Evolutionary conservation across 2,797 vertebrate genomes (phyloP).

Genomic region (Masticophis lateralis): DNA sequence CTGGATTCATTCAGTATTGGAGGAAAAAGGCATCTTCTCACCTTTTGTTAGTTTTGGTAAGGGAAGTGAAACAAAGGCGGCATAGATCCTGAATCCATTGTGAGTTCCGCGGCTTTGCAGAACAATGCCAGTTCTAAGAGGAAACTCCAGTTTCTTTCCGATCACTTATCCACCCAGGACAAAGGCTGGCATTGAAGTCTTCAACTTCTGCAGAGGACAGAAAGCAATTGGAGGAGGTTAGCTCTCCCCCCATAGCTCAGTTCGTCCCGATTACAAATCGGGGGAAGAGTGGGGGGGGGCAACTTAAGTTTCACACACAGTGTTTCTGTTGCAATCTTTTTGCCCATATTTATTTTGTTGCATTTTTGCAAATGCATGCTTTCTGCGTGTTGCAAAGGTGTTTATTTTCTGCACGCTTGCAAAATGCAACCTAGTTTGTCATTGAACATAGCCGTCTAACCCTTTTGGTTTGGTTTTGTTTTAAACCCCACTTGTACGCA

Average conservation of each 20-base stretch:
- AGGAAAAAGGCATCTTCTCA: neutral
- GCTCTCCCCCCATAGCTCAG: neutral
- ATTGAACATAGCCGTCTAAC: neutral
- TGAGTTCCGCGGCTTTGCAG: neutral
- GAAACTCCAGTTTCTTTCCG: neutral
- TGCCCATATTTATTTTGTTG: neutral
- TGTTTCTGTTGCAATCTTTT: neutral
- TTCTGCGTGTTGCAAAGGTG: no score
- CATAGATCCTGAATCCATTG: neutral
- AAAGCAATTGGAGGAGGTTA: neutral
- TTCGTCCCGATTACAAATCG: neutral
- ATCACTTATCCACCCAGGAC: neutral
- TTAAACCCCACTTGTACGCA: fast-evolving
- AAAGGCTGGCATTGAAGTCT: neutral
- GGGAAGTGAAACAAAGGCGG: neutral
- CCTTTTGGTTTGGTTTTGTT: neutral
- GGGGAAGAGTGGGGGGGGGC: neutral
- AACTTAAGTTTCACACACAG: neutral
- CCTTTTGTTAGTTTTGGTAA: neutral
- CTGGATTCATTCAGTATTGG: neutral
- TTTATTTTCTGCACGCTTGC: neutral
- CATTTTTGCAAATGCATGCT: no score
- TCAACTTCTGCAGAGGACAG: neutral
- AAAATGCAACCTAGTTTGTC: neutral
- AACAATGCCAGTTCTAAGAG: neutral